These are phyloP conservation scores for Rhamnusium bicolor DNA, from an alignment of 2,888 invertebrate genomes.

Conservation along the genomic window DNA sequence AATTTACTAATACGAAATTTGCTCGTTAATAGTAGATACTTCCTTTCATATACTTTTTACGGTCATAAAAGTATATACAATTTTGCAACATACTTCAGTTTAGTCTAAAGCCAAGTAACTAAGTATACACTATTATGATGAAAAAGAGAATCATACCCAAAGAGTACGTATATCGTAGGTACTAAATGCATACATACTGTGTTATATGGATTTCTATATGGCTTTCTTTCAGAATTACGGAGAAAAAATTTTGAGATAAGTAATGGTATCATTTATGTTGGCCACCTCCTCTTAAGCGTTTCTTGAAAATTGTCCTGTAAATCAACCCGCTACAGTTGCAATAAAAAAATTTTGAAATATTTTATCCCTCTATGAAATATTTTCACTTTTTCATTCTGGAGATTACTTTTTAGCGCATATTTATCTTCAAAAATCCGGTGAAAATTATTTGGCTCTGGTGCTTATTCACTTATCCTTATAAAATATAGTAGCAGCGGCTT, in stretches of 20 bases:
- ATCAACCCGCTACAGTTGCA: background rate
- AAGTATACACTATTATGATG: too few relatives aligned
- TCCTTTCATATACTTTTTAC: too few relatives aligned
- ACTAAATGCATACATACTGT: too few relatives aligned
- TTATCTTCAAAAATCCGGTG: slow-evolving; percentile 23
- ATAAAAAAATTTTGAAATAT: slow-evolving; percentile 5
- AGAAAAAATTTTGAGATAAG: background rate
- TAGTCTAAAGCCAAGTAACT: too few relatives aligned
- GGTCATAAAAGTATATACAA: too few relatives aligned
- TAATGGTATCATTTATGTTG: background rate
- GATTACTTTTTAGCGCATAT: slow-evolving; percentile 21
- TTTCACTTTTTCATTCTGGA: background rate
- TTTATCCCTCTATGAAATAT: slow-evolving; percentile 13
- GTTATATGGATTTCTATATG: too few relatives aligned
- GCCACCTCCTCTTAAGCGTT: background rate
- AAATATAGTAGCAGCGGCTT: slow-evolving; percentile 14
- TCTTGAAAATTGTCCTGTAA: slow-evolving; percentile 4
- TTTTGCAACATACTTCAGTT: too few relatives aligned
- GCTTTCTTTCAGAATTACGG: too few relatives aligned
- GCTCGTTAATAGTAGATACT: too few relatives aligned
- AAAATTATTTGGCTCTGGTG: slow-evolving; percentile 9
- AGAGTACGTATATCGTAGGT: too few relatives aligned
- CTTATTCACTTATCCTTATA: slow-evolving; percentile 20
- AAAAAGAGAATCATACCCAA: too few relatives aligned
- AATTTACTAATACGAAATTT: too few relatives aligned